phyloP scores from a whole-genome alignment of 2,113 vertebrate genomes.

The Megaceryle torquata region DNA sequence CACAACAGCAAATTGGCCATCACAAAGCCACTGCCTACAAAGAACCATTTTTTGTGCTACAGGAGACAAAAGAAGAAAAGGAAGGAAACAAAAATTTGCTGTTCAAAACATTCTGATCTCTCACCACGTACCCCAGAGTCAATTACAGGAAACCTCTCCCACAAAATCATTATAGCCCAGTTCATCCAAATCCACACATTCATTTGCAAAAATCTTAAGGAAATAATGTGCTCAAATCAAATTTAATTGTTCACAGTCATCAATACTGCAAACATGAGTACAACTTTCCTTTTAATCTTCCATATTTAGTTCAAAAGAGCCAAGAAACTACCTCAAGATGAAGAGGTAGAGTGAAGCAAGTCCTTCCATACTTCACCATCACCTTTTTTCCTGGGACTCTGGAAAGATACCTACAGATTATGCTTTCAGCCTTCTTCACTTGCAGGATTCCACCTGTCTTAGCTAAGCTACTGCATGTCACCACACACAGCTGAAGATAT shows the following conservation, averaged over 20 bases:
- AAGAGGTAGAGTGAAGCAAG: background rate
- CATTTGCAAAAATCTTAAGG: background rate
- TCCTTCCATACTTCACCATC: background rate
- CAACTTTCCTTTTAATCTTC: background rate
- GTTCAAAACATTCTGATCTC: background rate
- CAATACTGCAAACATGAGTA: background rate
- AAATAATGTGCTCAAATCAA: background rate
- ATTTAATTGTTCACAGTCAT: background rate
- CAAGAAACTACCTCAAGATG: background rate
- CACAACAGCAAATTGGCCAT: background rate
- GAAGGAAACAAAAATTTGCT: background rate
- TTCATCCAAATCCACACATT: background rate
- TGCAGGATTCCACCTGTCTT: background rate
- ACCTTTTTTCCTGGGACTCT: background rate
- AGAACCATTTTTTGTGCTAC: background rate
- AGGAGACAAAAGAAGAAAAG: background rate
- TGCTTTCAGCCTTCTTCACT: background rate
- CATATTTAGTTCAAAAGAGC: background rate
- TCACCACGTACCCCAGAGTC: background rate
- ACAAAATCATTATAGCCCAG: background rate
- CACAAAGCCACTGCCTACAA: background rate
- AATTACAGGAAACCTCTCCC: background rate
- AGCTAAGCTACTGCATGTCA: background rate
- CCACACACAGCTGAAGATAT: background rate
- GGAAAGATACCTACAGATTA: background rate